Conservation (phyloP, 2,797 vertebrate genomes). For the Alectoris magna region DNA sequence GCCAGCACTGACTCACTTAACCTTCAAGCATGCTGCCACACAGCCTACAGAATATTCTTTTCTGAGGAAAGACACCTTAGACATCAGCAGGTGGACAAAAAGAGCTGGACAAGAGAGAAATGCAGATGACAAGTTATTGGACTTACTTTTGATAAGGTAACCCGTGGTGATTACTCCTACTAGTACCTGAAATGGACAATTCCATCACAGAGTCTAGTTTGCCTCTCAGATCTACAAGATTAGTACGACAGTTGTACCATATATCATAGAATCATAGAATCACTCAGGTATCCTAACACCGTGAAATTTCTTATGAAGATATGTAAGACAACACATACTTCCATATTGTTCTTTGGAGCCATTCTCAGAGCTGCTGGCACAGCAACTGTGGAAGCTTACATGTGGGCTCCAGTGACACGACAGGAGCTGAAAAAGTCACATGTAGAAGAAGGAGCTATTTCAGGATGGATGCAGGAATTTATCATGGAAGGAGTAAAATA, state of each 20-base stretch:
- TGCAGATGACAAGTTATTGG: not conserved
- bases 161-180: not conserved
- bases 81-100: not conserved
- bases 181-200: not conserved
- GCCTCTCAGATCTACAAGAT: not conserved
- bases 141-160: not conserved
- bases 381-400: not conserved
- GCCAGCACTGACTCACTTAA: not conserved
- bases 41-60: not conserved
- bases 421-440: not conserved
- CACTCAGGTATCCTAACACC: not conserved
- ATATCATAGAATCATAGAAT: no score
- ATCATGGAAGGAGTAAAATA: not conserved
- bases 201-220: not conserved
- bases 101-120: not conserved
- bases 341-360: not conserved
- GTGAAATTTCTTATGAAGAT: not conserved
- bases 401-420: not conserved
- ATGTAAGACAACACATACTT: not conserved
- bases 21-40: not conserved
- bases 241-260: not conserved
- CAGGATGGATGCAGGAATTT: not conserved
- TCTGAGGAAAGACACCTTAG: not conserved
- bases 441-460: not conserved
- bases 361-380: not conserved